Base-by-base conservation (phyloP, 2,113 vertebrate species). In the Rhabdomys dilectus region DNA sequence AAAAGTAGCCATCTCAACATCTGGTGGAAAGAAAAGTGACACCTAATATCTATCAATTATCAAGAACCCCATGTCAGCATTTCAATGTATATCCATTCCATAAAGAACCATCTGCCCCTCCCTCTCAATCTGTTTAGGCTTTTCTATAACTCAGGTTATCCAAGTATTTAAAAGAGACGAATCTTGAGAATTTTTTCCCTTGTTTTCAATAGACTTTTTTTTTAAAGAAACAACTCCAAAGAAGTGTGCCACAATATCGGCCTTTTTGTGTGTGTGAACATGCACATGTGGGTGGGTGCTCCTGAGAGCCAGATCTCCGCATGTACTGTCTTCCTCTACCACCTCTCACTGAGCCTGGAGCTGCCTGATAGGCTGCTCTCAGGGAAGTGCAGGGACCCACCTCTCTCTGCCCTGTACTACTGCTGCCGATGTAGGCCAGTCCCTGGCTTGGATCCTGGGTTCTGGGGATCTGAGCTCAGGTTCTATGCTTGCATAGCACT, bases 151-250 rank as follows among this genome's bases (percentile, higher is more conserved):
- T 95, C 60, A 93, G 29, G 11, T 90, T 62, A 64, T 62, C 10
- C 78, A 17, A 53, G 48, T 86, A 91, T 58, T 26, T 91, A 4
- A 91, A 51, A 78, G n/a, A 75, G 76, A 93, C 2, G 82, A 24
- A 88, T 80, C 56, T 39, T 75, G 31, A 96, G 17, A 19, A 39
- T 42, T 42, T 88, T 24, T 72, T 84, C 78, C 56, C 7, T 15
- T 88, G 36, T 92, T 66, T 86, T 86, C 77, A 92, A 66, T 77
- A 86, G 11, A 66, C 24, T 70, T 60, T 95, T 60, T n/a, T n/a
- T n/a, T n/a, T n/a, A n/a, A 92, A 94, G 36, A 95, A 96, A 89
- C 29, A 73, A 48, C 62, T 58, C 19, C 21, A 91, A 91, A 93
- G 12, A 94, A 48, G 1, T 91, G 8, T 75, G 21, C 31, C 4